Percentiles rank a stretch among this genome's conserved stretches.
phyloP scores from a whole-genome alignment of 2,797 vertebrate genomes.

The Anguilla pacifica region DNA sequence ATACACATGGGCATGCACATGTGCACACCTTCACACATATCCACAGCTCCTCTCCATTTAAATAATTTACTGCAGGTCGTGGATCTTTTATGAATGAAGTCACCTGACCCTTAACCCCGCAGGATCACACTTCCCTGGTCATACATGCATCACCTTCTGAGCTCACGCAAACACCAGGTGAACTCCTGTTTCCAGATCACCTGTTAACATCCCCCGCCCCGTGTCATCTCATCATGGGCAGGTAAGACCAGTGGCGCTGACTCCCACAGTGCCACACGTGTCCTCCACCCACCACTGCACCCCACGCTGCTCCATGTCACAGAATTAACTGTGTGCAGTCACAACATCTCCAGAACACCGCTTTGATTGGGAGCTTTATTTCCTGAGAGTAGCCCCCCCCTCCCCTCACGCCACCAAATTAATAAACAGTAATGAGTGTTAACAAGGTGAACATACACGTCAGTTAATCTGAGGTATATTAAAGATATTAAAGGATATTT shows the following conservation, averaged over 20 bases:
- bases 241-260: not conserved
- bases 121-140: not conserved
- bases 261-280: not conserved
- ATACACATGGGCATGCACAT: not conserved
- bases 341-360: not conserved
- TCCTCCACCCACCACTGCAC: not conserved
- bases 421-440: not conserved
- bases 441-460: not conserved
- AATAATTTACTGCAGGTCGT: constrained; percentile 24
- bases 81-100: not conserved
- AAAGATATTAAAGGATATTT: not conserved
- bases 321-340: not conserved
- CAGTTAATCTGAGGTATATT: not conserved
- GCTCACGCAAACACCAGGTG: not conserved
- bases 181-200: not conserved
- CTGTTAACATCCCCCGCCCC: not conserved
- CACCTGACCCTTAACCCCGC: not conserved
- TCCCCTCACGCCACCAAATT: not conserved
- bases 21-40: not conserved
- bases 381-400: not conserved
- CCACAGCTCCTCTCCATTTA: not conserved
- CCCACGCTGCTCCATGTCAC: not conserved
- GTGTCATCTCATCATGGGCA: not conserved
- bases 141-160: not conserved
- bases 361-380: not conserved